Conservation (phyloP, 2,113 vertebrate genomes). For the Indicator maculatus region DNA sequence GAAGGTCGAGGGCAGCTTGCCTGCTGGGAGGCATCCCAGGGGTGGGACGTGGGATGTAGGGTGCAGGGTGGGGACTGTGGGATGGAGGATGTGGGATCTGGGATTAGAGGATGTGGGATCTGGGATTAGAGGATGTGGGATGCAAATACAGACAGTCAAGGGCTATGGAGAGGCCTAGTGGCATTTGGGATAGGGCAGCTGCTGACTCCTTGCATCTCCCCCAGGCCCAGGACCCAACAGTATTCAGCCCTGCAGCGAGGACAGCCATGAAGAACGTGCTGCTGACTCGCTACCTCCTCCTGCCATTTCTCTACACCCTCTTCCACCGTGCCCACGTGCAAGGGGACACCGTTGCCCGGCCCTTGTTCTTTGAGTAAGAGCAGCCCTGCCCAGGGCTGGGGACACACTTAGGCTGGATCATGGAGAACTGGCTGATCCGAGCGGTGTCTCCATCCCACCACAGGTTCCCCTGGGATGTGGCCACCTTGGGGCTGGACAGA, state of each 20-base stretch:
- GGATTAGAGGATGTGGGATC: not conserved
- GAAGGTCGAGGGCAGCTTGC: conserved; percentile 47
- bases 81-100: not conserved
- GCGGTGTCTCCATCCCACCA: fast-evolving
- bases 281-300: conserved; percentile 85
- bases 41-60: not conserved
- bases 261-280: conserved; percentile 83
- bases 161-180: too few species aligned
- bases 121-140: not conserved
- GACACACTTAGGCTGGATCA: not conserved
- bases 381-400: fast-evolving
- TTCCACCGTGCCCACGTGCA: conserved; percentile 84
- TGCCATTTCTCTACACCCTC: conserved; percentile 88
- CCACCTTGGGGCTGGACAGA: conserved; percentile 80
- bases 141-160: not conserved
- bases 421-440: fast-evolving
- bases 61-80: fast-evolving
- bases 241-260: conserved; percentile 77
- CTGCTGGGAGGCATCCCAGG: not conserved
- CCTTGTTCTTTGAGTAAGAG: conserved; percentile 87
- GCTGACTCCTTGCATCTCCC: not conserved
- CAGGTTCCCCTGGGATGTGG: conserved; percentile 83
- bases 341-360: conserved; percentile 83
- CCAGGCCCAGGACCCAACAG: conserved; percentile 85
- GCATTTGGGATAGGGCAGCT: not conserved